phyloP scores from a whole-genome alignment of 2,113 vertebrate species.

The Tragelaphus imberbis region DNA sequence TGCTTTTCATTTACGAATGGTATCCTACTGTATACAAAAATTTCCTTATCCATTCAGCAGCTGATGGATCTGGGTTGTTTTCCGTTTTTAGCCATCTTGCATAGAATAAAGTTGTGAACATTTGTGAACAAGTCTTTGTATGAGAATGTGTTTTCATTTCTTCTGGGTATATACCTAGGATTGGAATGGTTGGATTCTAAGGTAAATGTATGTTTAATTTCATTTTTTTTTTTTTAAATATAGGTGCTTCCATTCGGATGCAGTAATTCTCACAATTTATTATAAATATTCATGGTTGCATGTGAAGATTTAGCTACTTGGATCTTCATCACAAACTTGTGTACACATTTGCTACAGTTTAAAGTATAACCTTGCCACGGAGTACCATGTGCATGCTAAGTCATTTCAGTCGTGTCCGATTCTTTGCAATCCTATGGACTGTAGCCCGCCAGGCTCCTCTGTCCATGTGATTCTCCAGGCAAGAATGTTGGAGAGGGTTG shows the following conservation, averaged over 20 bases:
- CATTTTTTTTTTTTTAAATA: not conserved
- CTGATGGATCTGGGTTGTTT: not conserved
- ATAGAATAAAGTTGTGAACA: not conserved
- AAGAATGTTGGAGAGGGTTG: not conserved
- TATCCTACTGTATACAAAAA: not conserved
- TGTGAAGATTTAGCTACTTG: not conserved
- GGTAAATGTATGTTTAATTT: not conserved
- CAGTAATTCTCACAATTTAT: not conserved
- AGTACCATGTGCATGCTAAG: not conserved
- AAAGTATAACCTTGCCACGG: not conserved
- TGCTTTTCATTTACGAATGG: not conserved
- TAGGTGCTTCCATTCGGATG: not conserved
- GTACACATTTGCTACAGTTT: not conserved
- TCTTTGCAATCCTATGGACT: not conserved
- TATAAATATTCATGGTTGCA: not conserved
- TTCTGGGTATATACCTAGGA: not conserved
- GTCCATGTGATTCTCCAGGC: not conserved
- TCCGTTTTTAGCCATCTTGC: not conserved
- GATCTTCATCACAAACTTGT: not conserved
- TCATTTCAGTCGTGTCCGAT: not conserved
- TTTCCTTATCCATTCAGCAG: not conserved
- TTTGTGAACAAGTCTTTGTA: not conserved
- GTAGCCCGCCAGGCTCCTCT: not conserved
- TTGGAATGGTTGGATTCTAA: not conserved
- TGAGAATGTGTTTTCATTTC: not conserved